These are phyloP conservation scores for Drosophila kepulauana DNA, from an alignment of 1,140 invertebrate species.

Conservation along the genomic window DNA sequence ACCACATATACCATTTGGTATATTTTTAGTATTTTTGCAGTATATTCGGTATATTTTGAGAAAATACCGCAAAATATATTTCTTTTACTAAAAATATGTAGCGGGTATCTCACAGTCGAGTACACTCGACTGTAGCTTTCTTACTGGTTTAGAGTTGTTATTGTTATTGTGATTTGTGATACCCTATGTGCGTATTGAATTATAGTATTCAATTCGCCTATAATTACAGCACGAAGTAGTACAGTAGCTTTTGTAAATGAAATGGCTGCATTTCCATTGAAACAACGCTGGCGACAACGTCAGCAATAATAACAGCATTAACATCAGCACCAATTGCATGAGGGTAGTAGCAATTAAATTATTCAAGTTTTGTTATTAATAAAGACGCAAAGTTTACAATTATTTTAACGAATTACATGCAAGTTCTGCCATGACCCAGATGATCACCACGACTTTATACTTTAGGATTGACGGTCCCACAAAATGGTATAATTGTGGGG, in stretches of 20 bases:
- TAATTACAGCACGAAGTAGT: slow-evolving; percentile 75
- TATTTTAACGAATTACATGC: slow-evolving; percentile 79
- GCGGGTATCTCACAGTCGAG: too few relatives aligned
- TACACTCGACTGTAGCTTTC: too few relatives aligned
- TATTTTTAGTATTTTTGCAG: too few relatives aligned
- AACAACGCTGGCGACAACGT: too few relatives aligned
- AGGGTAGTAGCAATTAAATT: slow-evolving; percentile 68
- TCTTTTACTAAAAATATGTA: too few relatives aligned
- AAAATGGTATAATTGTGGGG: slow-evolving; percentile 13
- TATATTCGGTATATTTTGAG: too few relatives aligned
- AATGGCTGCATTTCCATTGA: slow-evolving; percentile 44
- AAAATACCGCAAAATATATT: too few relatives aligned
- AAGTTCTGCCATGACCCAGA: slow-evolving; percentile 11
- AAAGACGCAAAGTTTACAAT: slow-evolving; percentile 76
- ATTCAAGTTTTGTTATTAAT: slow-evolving; percentile 81
- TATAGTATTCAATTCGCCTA: slow-evolving; percentile 75
- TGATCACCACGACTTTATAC: slow-evolving; percentile 6
- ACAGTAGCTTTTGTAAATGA: slow-evolving; percentile 77
- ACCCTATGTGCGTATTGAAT: slow-evolving; percentile 53
- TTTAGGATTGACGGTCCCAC: slow-evolving; percentile 33
- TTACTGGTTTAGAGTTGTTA: slow-evolving; percentile 7
- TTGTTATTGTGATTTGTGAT: slow-evolving; percentile 37
- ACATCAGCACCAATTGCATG: slow-evolving; percentile 20
- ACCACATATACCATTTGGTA: too few relatives aligned
- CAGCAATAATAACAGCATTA: slow-evolving; percentile 23